These are phyloP conservation scores for Cervus canadensis DNA, from an alignment of 2,113 vertebrate species.

Conservation along the genomic window DNA sequence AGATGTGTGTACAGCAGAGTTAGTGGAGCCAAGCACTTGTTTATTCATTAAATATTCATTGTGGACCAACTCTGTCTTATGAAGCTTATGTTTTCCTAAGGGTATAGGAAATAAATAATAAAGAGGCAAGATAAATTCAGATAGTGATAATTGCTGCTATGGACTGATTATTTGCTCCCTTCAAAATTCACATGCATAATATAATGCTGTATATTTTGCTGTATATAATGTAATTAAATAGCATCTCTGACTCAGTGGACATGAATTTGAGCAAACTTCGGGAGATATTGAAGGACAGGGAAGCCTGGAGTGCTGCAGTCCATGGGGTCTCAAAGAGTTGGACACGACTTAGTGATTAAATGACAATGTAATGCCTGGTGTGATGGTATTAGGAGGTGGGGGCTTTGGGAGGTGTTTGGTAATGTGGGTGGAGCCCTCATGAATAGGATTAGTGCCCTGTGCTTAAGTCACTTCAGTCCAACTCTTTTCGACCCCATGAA, in stretches of 20 bases:
- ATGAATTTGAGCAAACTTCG: not conserved
- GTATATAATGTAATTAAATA: not conserved
- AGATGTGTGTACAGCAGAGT: not conserved
- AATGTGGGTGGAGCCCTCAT: not conserved
- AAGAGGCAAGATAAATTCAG: constrained; percentile 19
- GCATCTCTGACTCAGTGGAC: not conserved
- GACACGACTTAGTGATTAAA: not conserved
- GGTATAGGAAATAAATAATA: not conserved
- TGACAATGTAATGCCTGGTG: too few species aligned
- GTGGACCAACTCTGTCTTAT: not conserved
- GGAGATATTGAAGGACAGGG: not conserved
- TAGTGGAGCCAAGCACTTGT: not conserved
- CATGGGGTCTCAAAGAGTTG: not conserved
- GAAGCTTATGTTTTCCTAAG: not conserved
- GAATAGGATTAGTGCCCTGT: not conserved
- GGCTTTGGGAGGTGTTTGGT: not conserved
- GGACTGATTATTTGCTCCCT: not conserved
- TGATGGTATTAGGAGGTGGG: not conserved
- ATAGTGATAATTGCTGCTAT: not conserved
- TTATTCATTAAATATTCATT: constrained; percentile 25
- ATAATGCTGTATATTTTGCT: not conserved
- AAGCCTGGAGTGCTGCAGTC: not conserved
- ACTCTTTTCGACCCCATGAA: not conserved
- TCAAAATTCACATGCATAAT: not conserved
- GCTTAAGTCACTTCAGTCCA: not conserved